phyloP scores from a whole-genome alignment of 2,797 vertebrate species.

The Gambelia wislizenii region DNA sequence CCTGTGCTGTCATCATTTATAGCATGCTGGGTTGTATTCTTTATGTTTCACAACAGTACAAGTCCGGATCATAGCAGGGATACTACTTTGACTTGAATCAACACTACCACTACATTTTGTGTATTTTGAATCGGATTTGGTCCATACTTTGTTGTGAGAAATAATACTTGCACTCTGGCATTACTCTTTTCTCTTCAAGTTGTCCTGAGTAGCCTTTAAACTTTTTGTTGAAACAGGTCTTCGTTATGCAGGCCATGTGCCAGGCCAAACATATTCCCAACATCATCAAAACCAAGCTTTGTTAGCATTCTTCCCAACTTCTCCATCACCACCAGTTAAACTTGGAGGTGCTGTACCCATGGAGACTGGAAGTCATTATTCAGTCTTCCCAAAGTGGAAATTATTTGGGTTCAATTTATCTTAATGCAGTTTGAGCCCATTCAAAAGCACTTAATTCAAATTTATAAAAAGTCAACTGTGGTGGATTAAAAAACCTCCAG shows the following conservation, averaged over 20 bases:
- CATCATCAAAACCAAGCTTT: not conserved
- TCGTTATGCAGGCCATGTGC: not conserved
- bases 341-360: rapidly evolving
- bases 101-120: not conserved
- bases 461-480: not conserved
- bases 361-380: not conserved
- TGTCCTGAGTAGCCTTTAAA: not conserved
- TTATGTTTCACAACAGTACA: conserved; percentile 19
- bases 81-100: not conserved
- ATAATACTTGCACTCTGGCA: conserved; percentile 17
- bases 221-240: not conserved
- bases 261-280: conserved; percentile 1
- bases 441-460: not conserved
- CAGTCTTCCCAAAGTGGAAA: not conserved
- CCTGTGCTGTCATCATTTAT: not conserved
- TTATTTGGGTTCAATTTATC: not conserved
- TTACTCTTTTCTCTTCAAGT: not conserved
- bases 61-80: not conserved
- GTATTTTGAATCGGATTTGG: conserved; percentile 15
- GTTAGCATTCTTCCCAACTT: not conserved
- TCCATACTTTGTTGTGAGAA: conserved; percentile 27
- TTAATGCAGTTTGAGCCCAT: not conserved
- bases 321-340: not conserved
- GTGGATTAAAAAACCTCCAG: not conserved
- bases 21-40: conserved; percentile 2